Percentiles rank a stretch among this genome's conserved stretches.
Evolutionary conservation across 2,797 vertebrate species (phyloP).

Genomic region (Lindbergichthys nudifrons): DNA sequence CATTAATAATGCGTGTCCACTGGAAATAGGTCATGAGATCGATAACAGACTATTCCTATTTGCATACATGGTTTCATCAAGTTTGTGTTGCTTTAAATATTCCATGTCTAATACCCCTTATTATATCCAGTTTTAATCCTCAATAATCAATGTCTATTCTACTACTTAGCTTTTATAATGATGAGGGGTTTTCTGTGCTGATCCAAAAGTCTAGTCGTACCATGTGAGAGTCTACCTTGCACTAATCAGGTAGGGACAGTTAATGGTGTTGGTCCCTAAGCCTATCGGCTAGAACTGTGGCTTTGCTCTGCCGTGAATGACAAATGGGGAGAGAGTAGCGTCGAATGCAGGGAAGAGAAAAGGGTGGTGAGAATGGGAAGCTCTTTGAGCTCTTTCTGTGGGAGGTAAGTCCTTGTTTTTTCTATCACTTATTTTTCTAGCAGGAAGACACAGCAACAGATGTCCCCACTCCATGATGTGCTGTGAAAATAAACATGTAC

Average conservation of each 20-base stretch:
- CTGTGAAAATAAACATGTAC: conserved; percentile 39
- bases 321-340: conserved; percentile 43
- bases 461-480: conserved; percentile 62
- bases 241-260: conserved; percentile 71
- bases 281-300: conserved; percentile 72
- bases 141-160: conserved; percentile 6
- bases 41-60: conserved; percentile 29
- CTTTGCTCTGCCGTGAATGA: conserved; percentile 58
- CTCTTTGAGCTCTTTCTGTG: conserved; percentile 57
- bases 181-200: conserved; percentile 24
- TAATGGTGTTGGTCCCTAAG: conserved; percentile 77
- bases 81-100: conserved; percentile 15
- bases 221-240: conserved; percentile 57
- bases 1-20: conserved; percentile 29
- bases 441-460: conserved; percentile 66
- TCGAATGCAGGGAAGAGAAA: conserved; percentile 45
- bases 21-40: conserved; percentile 57
- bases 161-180: conserved; percentile 22
- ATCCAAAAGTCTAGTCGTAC: conserved; percentile 28
- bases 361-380: conserved; percentile 30
- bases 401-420: conserved; percentile 39
- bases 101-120: background rate
- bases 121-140: conserved; percentile 26
- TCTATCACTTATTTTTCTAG: conserved; percentile 48
- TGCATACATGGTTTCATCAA: conserved; percentile 15